Base-by-base conservation (phyloP, 1,140 invertebrate species). In the Bombus consobrinus region DNA sequence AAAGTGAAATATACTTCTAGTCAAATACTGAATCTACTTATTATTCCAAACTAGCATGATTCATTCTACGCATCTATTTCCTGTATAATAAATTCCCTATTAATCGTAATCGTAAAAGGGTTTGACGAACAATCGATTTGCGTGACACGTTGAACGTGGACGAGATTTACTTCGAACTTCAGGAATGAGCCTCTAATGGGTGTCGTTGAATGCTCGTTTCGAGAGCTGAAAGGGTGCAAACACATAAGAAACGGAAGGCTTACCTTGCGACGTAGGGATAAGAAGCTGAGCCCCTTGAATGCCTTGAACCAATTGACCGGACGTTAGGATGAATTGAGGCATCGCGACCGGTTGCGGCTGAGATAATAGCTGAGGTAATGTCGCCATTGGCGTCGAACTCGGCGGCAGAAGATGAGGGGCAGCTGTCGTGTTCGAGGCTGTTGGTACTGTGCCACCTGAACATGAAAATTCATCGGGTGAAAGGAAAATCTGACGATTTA, bases 241-340 rank as follows among this genome's bases (percentile, higher is more conserved):
- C n/a, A 62, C 62, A 28, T 74, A 80, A 73, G 79, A 81, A 81
- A 66, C 72, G 74, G 59, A 78, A 72, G 77, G 90, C 91, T 95
- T 95, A 98, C 98, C 98, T 97, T 98, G 98, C 64, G 98, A 98
- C 34, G 98, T 98, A 71, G 98, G 98, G 95, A 99, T 99, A 84
- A 99, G 97, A 80, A 99, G 96, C 94, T 99, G 98, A 85, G 98
- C 98, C 18, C 98, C 98, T 95, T 98, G 98, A 89, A 98, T 98
- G 82, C 98, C 98, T 95, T 98, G 98, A 75, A 98, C 97, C 91
- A 98, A 96, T 95, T 98, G 98, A 85, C 98, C 98, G 83, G 98
- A 98, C 72, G 98, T 98, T 88, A 99, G 96, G 93, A 99, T 98
- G 86, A 98, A 97, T 95, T 98, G 98, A 77, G 98, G 98, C 96